Base-by-base conservation (phyloP, 2,113 vertebrate genomes). In the Pitta sordida region DNA sequence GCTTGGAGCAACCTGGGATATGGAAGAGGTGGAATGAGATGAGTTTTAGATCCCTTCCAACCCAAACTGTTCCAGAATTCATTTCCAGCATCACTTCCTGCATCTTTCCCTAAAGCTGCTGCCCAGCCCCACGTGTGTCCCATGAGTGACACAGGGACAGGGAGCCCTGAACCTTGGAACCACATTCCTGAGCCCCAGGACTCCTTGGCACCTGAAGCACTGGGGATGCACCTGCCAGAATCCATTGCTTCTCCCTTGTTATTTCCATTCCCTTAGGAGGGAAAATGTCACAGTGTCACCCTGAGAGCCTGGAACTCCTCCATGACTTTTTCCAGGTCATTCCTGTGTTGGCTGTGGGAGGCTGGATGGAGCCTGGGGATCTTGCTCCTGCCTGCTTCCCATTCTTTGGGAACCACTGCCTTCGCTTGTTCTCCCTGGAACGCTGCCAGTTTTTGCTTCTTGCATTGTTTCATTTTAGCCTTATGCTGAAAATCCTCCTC, bases 131-230 rank as follows among this genome's bases (percentile, higher is more conserved):
- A 23, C 14, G 1, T 1, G 0, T 32, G 51, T n/a, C 51, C 56
- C 65, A 30, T 0, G 0, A 23, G 49, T 9, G 77, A 53, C 55
- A 29, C 3, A 1, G 60, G 15, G 41, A 58, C 16, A 5, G 79
- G 5, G 32, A 88, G 46, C 43, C 37, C 22, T 36, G 32, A 21
- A 56, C 29, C 46, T 39, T 65, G 41, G 15, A 23, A 11, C 24
- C 10, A 1, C 68, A 6, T 39, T 22, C 74, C 60, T 39, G 36
- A 6, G 37, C 58, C 41, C 51, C 60, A 37, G 51, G 23, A 18
- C 19, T 29, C 37, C 32, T 43, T 44, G 37, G 7, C 23, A 39
- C 16, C 14, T 17, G 9, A 11, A 32, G 49, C 74, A 6, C 21
- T 9, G 41, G n/a, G 10, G 37, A 39, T 10, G 83, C 14, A 22